phyloP scores from a whole-genome alignment of 1,140 invertebrate genomes.

The Samia ricini region DNA sequence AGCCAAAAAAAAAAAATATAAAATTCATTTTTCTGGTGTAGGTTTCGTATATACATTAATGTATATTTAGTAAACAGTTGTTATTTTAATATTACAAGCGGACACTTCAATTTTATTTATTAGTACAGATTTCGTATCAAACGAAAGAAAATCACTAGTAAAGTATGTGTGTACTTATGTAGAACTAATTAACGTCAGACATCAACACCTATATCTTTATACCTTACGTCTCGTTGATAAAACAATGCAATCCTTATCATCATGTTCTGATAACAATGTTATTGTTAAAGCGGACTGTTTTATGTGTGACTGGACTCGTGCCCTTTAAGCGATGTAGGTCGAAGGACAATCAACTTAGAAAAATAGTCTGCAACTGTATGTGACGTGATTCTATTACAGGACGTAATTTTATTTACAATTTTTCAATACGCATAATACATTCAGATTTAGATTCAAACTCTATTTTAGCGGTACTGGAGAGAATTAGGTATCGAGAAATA shows the following conservation, averaged over 20 bases:
- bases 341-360: not conserved
- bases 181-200: not conserved
- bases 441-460: no score
- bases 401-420: no score
- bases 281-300: not conserved
- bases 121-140: no score
- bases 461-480: no score
- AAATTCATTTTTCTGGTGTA: no score
- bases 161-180: not conserved
- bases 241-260: slow-evolving; percentile 7
- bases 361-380: not conserved
- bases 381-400: not conserved
- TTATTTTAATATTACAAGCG: no score
- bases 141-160: no score
- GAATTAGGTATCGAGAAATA: no score
- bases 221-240: not conserved
- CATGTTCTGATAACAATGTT: not conserved
- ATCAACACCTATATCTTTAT: not conserved
- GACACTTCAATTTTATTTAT: no score
- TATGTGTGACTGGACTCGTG: not conserved
- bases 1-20: no score
- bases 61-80: no score
- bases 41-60: no score
- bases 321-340: slow-evolving; percentile 3
- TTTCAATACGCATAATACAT: not conserved